phyloP scores from a whole-genome alignment of 2,797 vertebrate species.

The Pachyuromys duprasi region DNA sequence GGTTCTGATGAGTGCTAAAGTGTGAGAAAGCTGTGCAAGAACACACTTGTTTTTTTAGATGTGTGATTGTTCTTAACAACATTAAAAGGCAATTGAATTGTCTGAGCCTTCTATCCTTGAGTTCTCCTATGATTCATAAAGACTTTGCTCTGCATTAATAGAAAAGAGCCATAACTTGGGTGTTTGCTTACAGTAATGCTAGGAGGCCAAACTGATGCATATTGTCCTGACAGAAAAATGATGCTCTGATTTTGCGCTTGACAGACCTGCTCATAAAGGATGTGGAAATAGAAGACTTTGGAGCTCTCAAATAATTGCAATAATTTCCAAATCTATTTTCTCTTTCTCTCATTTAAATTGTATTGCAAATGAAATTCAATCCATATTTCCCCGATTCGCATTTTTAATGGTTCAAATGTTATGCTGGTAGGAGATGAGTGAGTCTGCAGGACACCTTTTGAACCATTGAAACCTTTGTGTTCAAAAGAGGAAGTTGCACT shows the following conservation, averaged over 20 bases:
- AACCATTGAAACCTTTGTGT: constrained; percentile 72
- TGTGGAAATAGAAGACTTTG: constrained; percentile 60
- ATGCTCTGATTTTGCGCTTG: background rate
- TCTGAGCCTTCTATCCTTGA: constrained; percentile 56
- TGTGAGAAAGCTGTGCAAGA: constrained; percentile 64
- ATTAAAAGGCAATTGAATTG: constrained; percentile 52
- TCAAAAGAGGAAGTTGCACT: constrained; percentile 81
- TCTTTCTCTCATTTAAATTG: constrained; percentile 65
- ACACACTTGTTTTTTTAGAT: constrained; percentile 65
- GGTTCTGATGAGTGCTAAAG: constrained; percentile 36
- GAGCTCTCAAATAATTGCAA: constrained; percentile 51
- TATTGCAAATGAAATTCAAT: constrained; percentile 71
- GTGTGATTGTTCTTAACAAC: constrained; percentile 63
- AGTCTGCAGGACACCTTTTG: constrained; percentile 73
- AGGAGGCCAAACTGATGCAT: constrained; percentile 50
- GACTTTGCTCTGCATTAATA: constrained; percentile 55
- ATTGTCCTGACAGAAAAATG: constrained; percentile 55
- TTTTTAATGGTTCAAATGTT: constrained; percentile 77
- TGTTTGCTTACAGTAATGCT: constrained; percentile 52
- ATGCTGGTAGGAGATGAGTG: constrained; percentile 71
- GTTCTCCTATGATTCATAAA: constrained; percentile 58
- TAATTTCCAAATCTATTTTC: constrained; percentile 68
- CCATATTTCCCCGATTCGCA: constrained; percentile 77
- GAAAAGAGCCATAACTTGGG: constrained; percentile 11
- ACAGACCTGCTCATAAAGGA: constrained; percentile 28